phyloP scores from a whole-genome alignment of 2,888 invertebrate species.

The Frankliniella intonsa region DNA sequence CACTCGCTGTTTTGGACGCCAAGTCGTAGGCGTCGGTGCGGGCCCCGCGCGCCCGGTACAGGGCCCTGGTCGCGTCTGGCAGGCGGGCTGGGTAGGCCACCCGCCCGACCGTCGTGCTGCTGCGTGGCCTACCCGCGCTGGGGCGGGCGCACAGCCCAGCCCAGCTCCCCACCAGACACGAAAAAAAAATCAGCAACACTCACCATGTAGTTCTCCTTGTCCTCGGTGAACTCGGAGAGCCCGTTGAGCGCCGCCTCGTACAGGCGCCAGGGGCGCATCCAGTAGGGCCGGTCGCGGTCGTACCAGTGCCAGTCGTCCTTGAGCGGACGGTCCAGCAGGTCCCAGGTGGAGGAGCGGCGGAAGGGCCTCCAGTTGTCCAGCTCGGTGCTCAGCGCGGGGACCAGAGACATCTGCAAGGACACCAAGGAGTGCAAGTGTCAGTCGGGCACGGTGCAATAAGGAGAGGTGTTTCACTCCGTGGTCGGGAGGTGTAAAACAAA shows the following conservation, averaged over 20 bases:
- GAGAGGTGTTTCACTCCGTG: no score
- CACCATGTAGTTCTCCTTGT: conserved; percentile 21
- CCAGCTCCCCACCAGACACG: no score
- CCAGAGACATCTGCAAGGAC: background rate
- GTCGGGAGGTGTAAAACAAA: no score
- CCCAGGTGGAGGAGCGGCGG: conserved; percentile 14
- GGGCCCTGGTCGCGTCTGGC: background rate
- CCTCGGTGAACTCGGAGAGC: conserved; percentile 6
- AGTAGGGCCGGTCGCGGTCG: conserved; percentile 5
- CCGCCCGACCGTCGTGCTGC: background rate
- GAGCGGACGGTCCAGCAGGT: background rate
- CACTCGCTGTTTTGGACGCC: no score
- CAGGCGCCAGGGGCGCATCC: background rate
- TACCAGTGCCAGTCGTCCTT: conserved; percentile 9
- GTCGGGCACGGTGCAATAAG: background rate
- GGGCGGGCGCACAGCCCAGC: background rate
- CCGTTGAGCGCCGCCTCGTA: conserved; percentile 13
- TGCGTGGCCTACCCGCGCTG: background rate
- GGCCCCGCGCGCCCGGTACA: no score
- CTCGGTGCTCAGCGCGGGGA: conserved; percentile 5
- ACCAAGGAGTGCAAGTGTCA: background rate
- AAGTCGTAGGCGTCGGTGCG: no score
- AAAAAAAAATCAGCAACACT: background rate
- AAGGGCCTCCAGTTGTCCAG: conserved; percentile 21
- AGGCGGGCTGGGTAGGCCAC: background rate